phyloP scores from a whole-genome alignment of 2,113 vertebrate species.

The Sylvilagus bachmani region DNA sequence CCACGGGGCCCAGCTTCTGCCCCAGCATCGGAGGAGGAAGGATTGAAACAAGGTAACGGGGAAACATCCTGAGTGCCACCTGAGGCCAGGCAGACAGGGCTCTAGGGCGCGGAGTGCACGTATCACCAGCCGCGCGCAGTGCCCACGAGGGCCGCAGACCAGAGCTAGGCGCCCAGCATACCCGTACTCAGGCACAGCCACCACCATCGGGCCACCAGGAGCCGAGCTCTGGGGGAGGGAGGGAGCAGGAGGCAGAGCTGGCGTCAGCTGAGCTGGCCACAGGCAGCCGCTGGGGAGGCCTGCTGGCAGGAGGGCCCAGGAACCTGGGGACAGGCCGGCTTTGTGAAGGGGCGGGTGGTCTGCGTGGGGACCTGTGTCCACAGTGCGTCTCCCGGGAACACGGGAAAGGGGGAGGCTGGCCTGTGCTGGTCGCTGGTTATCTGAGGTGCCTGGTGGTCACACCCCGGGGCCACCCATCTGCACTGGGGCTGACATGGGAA shows the following conservation, averaged over 20 bases:
- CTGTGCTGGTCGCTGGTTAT: too few species aligned
- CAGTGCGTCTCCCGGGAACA: accelerated
- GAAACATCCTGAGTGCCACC: too few species aligned
- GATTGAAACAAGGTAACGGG: too few species aligned
- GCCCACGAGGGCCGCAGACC: neutral
- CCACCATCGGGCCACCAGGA: neutral
- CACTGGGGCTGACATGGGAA: too few species aligned
- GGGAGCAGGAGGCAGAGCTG: too few species aligned
- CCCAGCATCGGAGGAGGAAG: neutral
- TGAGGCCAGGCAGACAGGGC: neutral
- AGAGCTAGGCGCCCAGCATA: neutral
- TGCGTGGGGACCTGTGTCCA: neutral
- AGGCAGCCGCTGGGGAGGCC: too few species aligned
- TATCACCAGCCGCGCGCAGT: neutral
- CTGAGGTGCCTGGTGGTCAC: neutral
- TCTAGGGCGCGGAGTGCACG: too few species aligned
- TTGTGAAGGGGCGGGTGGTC: too few species aligned
- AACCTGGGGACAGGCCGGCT: neutral
- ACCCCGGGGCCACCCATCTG: too few species aligned
- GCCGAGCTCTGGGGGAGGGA: neutral
- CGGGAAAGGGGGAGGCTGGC: neutral
- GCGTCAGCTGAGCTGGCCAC: too few species aligned
- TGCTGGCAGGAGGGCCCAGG: neutral
- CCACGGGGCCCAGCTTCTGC: too few species aligned
- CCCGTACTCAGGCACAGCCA: neutral